These are phyloP conservation scores for Masticophis lateralis DNA, from an alignment of 2,797 vertebrate genomes.

Conservation along the genomic window DNA sequence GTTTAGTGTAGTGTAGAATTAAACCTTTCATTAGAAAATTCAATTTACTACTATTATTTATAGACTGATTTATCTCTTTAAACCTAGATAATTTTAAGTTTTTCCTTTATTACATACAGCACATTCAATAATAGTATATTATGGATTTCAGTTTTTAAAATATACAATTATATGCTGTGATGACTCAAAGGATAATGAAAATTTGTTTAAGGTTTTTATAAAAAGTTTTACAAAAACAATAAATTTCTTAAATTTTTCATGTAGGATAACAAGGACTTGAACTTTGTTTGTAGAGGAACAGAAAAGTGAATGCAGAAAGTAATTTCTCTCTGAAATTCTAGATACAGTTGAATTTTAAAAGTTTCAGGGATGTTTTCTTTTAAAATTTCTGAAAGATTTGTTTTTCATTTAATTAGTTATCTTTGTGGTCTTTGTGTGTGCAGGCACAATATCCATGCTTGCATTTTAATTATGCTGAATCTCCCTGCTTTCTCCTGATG, in stretches of 20 bases:
- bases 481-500: neutral
- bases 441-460: neutral
- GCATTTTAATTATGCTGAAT: neutral
- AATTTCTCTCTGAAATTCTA: neutral
- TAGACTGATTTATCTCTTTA: neutral
- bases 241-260: neutral
- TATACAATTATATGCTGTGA: neutral
- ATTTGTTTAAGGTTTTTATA: neutral
- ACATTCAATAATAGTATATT: neutral
- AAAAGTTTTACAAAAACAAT: neutral
- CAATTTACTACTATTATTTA: neutral
- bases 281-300: neutral
- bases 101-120: neutral
- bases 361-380: neutral
- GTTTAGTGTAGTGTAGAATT: neutral
- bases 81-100: neutral
- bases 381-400: neutral
- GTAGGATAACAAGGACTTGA: neutral
- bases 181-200: neutral
- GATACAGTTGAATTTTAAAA: neutral
- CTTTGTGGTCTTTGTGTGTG: neutral
- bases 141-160: neutral
- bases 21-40: neutral
- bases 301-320: neutral
- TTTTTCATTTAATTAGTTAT: neutral